Evolutionary conservation across 2,797 vertebrate species (phyloP).

Genomic region (Sebastes minor): DNA sequence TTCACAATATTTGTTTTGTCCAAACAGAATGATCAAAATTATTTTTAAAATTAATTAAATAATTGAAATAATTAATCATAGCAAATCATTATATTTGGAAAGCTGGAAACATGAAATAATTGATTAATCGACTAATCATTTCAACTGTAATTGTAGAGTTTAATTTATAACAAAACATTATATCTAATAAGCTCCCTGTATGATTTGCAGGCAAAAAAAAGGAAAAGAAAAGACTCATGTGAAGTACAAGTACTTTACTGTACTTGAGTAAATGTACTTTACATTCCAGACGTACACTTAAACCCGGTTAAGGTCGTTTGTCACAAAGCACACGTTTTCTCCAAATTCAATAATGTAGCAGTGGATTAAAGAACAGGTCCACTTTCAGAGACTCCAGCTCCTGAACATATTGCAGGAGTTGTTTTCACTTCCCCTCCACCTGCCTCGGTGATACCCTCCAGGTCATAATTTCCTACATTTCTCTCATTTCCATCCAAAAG

Average conservation of each 20-base stretch:
- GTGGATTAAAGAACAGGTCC: constrained; percentile 1
- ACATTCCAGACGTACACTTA: background rate
- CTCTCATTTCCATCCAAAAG: constrained; percentile 28
- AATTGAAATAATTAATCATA: background rate
- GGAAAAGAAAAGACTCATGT: background rate
- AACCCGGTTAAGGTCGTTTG: background rate
- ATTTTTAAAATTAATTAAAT: background rate
- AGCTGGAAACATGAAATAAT: too few species aligned
- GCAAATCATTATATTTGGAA: background rate
- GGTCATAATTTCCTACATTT: constrained; percentile 27
- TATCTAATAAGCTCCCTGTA: background rate
- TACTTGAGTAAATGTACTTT: background rate
- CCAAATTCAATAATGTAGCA: background rate
- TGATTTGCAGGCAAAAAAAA: background rate
- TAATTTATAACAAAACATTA: too few species aligned
- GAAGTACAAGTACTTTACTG: background rate
- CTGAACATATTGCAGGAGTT: background rate
- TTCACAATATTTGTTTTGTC: background rate
- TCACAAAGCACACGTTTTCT: background rate
- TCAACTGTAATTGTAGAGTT: background rate
- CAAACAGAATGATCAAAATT: background rate
- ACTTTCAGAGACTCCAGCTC: background rate
- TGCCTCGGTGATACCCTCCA: constrained; percentile 6
- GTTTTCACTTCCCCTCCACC: constrained; percentile 18
- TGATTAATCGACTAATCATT: background rate